These are phyloP conservation scores for Hedychridium roseum DNA, from an alignment of 2,888 invertebrate species.

Conservation along the genomic window DNA sequence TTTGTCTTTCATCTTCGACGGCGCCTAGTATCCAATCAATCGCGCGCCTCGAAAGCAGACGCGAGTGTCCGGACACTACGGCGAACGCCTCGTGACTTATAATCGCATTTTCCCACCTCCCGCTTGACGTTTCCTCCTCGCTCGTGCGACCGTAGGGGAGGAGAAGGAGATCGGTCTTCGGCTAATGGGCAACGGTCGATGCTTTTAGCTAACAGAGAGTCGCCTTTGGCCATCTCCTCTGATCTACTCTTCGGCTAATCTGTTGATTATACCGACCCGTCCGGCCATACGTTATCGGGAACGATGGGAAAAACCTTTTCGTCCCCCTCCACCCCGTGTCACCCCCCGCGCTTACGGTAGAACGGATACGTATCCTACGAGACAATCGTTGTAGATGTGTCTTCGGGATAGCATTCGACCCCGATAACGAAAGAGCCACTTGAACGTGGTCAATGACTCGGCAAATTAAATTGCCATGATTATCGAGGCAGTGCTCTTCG, in stretches of 20 bases:
- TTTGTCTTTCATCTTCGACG: conserved; percentile 56
- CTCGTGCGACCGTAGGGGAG: conserved; percentile 26
- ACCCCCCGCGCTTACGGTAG: conserved; percentile 8
- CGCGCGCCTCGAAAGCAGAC: conserved; percentile 40
- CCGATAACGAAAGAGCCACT: conserved; percentile 23
- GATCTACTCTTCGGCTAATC: conserved; percentile 63
- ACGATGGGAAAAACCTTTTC: conserved; percentile 41
- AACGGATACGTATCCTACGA: conserved; percentile 24
- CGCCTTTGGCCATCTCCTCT: conserved; percentile 52
- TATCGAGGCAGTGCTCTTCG: neutral
- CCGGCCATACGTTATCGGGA: conserved; percentile 60
- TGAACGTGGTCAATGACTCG: conserved; percentile 41
- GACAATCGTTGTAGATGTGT: conserved; percentile 33
- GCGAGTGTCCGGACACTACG: conserved; percentile 43
- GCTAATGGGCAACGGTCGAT: conserved; percentile 61
- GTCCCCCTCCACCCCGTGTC: conserved; percentile 8
- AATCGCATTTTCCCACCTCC: conserved; percentile 61
- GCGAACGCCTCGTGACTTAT: conserved; percentile 62
- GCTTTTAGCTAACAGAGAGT: conserved; percentile 64
- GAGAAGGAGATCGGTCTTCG: conserved; percentile 51
- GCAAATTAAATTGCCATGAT: conserved; percentile 42
- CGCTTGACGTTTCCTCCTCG: conserved; percentile 14
- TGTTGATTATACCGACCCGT: conserved; percentile 63
- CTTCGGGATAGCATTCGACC: conserved; percentile 33
- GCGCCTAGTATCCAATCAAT: conserved; percentile 58